These are phyloP conservation scores for Diorhabda carinulata DNA, from an alignment of 1,140 invertebrate genomes.

Conservation along the genomic window DNA sequence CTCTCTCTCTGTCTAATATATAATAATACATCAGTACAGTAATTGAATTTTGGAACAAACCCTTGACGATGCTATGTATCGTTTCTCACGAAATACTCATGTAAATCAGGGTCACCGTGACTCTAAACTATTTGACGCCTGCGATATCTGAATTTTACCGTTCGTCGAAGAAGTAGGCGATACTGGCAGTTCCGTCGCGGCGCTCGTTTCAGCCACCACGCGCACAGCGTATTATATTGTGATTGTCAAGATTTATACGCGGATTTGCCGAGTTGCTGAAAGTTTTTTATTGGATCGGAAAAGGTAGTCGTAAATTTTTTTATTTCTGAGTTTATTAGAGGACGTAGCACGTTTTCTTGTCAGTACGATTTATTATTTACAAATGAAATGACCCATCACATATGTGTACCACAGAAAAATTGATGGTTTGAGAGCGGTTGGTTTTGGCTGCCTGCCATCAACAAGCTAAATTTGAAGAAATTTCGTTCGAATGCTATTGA, in stretches of 20 bases:
- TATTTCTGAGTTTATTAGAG: neutral
- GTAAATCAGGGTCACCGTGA: neutral
- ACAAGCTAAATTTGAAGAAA: no score
- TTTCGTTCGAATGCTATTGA: no score
- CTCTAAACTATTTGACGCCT: neutral
- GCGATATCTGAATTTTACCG: neutral
- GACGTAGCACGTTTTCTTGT: neutral
- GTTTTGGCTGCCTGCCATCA: no score
- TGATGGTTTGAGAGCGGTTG: no score
- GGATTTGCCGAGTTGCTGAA: neutral
- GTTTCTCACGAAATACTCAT: neutral
- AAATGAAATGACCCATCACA: no score
- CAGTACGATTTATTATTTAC: no score
- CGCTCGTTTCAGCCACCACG: neutral
- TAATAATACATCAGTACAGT: neutral
- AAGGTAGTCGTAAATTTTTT: neutral
- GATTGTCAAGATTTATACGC: slow-evolving; percentile 2
- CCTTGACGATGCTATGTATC: neutral
- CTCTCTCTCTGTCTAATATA: no score
- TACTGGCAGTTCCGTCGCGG: neutral
- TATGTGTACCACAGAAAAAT: no score
- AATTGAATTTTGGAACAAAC: neutral
- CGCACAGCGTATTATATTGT: neutral
- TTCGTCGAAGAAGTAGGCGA: neutral
- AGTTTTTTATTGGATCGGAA: neutral